Evolutionary conservation across 2,888 invertebrate genomes (phyloP).

Genomic region (Magallana nippona): DNA sequence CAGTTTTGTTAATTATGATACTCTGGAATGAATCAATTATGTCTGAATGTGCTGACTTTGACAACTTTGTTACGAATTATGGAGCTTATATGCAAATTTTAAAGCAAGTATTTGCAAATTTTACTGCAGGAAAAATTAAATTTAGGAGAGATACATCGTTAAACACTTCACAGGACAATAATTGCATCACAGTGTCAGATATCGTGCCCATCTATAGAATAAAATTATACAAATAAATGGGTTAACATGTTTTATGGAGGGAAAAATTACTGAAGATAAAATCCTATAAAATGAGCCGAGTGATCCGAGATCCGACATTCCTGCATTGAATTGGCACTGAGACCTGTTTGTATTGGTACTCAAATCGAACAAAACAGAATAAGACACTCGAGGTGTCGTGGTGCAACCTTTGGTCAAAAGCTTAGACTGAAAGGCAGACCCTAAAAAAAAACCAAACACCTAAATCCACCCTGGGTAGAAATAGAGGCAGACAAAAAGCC

Average conservation of each 20-base stretch:
- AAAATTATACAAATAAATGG: slow-evolving; percentile 2
- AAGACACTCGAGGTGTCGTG: neutral
- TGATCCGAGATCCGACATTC: neutral
- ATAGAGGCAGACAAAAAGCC: neutral
- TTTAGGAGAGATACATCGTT: slow-evolving; percentile 13
- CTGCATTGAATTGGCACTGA: neutral
- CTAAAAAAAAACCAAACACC: neutral
- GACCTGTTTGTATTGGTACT: neutral
- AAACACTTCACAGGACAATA: slow-evolving; percentile 19
- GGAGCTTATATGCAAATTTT: slow-evolving; percentile 23
- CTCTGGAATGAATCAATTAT: slow-evolving; percentile 18
- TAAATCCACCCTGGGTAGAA: neutral
- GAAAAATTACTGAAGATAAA: neutral
- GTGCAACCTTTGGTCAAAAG: slow-evolving; percentile 13
- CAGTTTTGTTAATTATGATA: slow-evolving; percentile 27
- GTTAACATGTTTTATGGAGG: neutral
- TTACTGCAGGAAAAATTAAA: slow-evolving; percentile 27
- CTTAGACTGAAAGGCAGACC: neutral
- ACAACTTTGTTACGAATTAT: slow-evolving; percentile 14
- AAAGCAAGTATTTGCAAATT: neutral
- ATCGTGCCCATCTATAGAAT: slow-evolving; percentile 12
- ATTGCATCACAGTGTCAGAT: slow-evolving; percentile 11
- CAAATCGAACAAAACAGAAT: neutral
- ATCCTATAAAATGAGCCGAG: neutral
- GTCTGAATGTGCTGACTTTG: slow-evolving; percentile 11